Conservation (phyloP, 2,113 vertebrate species). For the Corythaixoides concolor region DNA sequence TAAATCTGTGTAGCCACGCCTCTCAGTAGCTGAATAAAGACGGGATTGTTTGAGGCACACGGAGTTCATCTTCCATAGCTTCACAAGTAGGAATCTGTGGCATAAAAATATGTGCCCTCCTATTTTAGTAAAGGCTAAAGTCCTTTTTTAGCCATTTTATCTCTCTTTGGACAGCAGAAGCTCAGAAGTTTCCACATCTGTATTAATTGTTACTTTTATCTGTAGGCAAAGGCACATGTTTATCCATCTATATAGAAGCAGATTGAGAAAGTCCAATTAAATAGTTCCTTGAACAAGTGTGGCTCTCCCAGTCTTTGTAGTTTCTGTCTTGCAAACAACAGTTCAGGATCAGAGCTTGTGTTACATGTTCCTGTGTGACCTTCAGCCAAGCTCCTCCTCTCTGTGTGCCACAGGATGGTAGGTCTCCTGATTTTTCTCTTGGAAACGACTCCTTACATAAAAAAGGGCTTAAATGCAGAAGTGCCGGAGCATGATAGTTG, state of each 20-base stretch:
- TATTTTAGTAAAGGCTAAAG: not conserved
- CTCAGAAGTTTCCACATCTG: no score
- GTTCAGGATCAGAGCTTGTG: not conserved
- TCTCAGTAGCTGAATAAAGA: not conserved
- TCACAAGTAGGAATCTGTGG: not conserved
- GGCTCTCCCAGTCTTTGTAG: not conserved
- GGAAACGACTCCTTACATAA: not conserved
- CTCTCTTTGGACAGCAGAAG: not conserved
- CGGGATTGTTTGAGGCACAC: not conserved
- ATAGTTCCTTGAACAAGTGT: not conserved
- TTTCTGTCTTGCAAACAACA: not conserved
- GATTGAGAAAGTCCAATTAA: not conserved
- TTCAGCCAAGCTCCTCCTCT: not conserved
- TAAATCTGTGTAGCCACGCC: not conserved
- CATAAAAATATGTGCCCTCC: not conserved
- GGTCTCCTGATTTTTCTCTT: not conserved
- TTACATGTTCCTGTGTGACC: fast-evolving
- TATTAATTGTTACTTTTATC: not conserved
- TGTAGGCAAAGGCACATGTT: not conserved
- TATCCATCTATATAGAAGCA: not conserved
- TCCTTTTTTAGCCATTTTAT: not conserved
- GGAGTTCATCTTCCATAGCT: not conserved
- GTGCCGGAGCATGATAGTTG: fast-evolving
- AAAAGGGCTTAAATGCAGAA: not conserved
- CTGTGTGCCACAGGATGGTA: not conserved